Evolutionary conservation across 2,888 invertebrate species (phyloP), one percentile per base, ranked within the genome.

Genomic region (Spisula solida): DNA sequence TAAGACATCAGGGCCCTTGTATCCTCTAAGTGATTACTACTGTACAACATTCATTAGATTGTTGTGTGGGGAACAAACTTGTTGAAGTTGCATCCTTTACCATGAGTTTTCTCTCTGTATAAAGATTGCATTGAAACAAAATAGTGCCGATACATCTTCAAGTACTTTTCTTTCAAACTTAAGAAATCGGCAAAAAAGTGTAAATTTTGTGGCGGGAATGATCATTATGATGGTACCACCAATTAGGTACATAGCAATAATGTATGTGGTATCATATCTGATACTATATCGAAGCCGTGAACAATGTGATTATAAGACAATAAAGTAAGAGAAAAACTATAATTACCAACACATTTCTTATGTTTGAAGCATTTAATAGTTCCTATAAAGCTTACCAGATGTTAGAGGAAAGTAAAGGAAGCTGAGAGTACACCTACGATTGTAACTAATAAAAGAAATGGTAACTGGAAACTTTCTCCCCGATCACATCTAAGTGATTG

Each of bases 191-290:
- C 60, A 66, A 66, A 66, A 66, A 66, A 66, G 16, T 41, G 41
- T 25, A 25, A 66, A 66, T 66, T 66, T 66, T 66, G 60, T 66
- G n/a, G n/a, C 25, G 25, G 60, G 60, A 66, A 25, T 66, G 20
- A 75, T 75, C 29, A 31, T 75, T 31, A 75, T 34, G 4, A 8
- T 8, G 41, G 41, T 41, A 41, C 41, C 41, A 75, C 75, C 75
- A 75, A 75, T 75, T 75, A 75, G 34, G 75, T 75, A 34, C 75
- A 75, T 75, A 75, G 75, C 75, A 75, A 75, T 75, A 34, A 31
- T 34, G 34, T 75, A 31, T 34, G 8, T 75, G 14, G 18, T 75
- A 31, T 18, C 31, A 75, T 34, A 66, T 75, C 16, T 16, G 75
- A 75, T 31, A 75, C 25, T 34, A 31, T 75, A 75, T 75, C 75